Evolutionary conservation across 2,113 vertebrate genomes (phyloP).

Genomic region (Campylomormyrus tamandua): DNA sequence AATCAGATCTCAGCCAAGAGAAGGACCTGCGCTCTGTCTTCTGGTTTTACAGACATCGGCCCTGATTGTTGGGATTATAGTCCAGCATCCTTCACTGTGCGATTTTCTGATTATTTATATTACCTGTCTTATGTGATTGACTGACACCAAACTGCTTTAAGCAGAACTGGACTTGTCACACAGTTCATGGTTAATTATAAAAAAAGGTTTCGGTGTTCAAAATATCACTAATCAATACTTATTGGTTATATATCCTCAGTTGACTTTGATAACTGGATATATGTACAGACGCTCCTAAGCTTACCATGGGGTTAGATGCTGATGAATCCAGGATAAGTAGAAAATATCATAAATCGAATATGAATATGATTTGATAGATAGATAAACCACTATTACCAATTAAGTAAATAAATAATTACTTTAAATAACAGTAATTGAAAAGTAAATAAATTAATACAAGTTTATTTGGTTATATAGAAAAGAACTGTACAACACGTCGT

Average conservation of each 20-base stretch:
- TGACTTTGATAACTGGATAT: neutral
- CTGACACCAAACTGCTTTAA: neutral
- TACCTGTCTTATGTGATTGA: neutral
- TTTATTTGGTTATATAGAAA: neutral
- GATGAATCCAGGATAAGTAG: neutral
- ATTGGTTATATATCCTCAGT: neutral
- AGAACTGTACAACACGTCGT: neutral
- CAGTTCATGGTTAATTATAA: neutral
- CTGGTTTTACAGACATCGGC: neutral
- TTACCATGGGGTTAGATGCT: neutral
- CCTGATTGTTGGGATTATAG: neutral
- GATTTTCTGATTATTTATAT: neutral
- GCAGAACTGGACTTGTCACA: neutral
- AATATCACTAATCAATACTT: neutral
- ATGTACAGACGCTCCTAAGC: neutral
- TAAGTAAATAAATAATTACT: neutral
- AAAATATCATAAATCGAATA: neutral
- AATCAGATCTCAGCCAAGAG: neutral
- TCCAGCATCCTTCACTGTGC: neutral
- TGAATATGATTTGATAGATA: neutral
- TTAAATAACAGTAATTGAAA: neutral
- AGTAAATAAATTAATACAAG: neutral
- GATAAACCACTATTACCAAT: neutral
- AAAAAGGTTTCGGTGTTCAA: neutral
- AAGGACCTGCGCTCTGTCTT: neutral